Conservation (phyloP, 2,797 vertebrate genomes). For the Vespertilio murinus region DNA sequence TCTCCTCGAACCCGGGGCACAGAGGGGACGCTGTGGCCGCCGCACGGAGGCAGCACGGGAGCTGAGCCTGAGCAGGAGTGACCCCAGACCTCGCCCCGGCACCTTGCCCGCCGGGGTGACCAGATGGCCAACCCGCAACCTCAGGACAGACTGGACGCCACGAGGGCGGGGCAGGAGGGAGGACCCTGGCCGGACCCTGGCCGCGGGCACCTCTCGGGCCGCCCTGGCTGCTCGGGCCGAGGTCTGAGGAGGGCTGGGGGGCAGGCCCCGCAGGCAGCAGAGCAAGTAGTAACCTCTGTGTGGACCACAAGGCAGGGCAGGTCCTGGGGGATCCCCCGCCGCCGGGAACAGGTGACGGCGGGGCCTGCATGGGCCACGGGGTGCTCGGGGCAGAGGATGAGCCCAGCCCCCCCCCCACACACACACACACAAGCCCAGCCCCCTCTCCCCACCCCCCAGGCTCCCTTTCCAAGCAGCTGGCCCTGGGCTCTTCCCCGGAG, state of each 20-base stretch:
- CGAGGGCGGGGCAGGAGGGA: neutral
- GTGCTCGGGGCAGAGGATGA: accelerated
- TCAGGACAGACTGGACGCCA: neutral
- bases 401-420: accelerated
- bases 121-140: neutral
- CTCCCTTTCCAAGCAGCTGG: neutral
- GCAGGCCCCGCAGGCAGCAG: neutral
- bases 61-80: neutral
- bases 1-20: neutral
- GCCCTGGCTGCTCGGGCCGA: neutral
- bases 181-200: neutral
- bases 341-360: neutral
- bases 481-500: neutral
- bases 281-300: accelerated
- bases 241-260: neutral
- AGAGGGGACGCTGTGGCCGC: accelerated
- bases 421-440: too few relatives aligned
- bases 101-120: neutral
- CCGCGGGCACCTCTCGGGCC: accelerated
- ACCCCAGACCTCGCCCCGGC: accelerated
- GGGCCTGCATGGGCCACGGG: neutral
- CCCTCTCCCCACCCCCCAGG: neutral
- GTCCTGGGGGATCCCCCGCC: too few relatives aligned
- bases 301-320: too few relatives aligned
- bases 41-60: accelerated